Base-by-base conservation (phyloP, 2,797 vertebrate genomes). In the Phoeniculus purpureus region DNA sequence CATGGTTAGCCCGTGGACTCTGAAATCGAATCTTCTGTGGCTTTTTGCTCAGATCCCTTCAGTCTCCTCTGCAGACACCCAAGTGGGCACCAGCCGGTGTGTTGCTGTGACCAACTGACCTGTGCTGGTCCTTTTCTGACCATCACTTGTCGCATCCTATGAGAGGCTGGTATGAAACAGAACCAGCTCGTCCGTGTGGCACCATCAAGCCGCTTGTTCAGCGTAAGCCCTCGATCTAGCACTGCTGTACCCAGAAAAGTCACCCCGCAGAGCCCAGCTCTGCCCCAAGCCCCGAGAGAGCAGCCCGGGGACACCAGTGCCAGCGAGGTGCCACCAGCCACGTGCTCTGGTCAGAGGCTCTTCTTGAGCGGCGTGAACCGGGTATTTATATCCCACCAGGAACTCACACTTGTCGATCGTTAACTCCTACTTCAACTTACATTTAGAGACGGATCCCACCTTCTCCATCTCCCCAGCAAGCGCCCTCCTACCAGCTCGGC, bases 81-180 rank as follows among this genome's bases (percentile, higher is more conserved):
- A 2, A 19, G 32, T 10, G 3, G 71, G 50, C 17, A 17, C 70
- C 64, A 11, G 15, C 27, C 55, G 23, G 18, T 0, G 0, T 0
- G 16, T 5, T 15, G 47, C 88, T n/a, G 65, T 7, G 59, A 40
- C 11, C 52, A 10, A 0, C 14, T 4, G 58, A 4, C 70, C 5
- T 0, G 0, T 10, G 19, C 43, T 6, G 10, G 34, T 12, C 64
- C 85, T 47, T 6, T 10, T 15, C 64, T 23, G 23, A 31, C 77
- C 59, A 1, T 20, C 0, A 0, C 4, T 5, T 6, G 0, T 25
- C 0, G 8, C 58, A 4, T 10, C 82, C 82, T 9, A 2, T 2
- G 0, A 50, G 83, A 29, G 25, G 62, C n/a, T 37, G 74, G 5
- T 4, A 0, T 10, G 71, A 15, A 86, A 27, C 54, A 37, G 3